Conservation (phyloP, 2,797 vertebrate species). For the Ctenosaura bakeri region DNA sequence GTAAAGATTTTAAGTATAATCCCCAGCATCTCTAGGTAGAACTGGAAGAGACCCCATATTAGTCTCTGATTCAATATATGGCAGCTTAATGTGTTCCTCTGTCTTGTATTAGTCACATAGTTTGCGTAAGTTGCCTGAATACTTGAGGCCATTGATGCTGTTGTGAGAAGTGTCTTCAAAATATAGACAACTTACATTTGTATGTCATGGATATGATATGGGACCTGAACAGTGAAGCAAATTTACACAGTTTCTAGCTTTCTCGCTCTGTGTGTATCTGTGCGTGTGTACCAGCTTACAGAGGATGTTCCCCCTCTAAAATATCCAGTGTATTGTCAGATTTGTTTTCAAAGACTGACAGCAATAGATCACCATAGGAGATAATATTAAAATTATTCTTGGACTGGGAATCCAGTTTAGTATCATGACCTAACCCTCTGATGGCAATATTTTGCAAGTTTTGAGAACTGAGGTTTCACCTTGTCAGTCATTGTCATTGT, state of each 20-base stretch:
- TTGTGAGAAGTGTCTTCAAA: not conserved
- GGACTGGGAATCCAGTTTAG: constrained; percentile 28
- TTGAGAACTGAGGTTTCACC: constrained; percentile 28
- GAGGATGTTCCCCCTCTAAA: not conserved
- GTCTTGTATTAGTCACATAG: not conserved
- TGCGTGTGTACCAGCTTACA: too few species aligned
- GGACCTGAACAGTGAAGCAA: too few species aligned
- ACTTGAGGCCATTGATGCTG: not conserved
- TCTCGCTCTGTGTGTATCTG: too few species aligned
- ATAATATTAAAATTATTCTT: constrained; percentile 18
- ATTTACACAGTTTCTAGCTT: too few species aligned
- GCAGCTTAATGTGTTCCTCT: not conserved
- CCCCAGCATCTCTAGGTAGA: not conserved
- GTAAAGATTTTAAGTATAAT: not conserved
- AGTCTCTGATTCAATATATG: not conserved
- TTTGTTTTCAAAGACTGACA: constrained; percentile 38
- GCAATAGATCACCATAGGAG: constrained; percentile 30
- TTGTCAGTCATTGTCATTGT: constrained; percentile 18
- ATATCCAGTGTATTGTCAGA: not conserved
- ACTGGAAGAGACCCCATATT: not conserved
- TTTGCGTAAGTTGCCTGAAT: not conserved
- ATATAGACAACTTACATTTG: not conserved
- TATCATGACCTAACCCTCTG: not conserved
- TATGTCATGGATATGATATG: not conserved
- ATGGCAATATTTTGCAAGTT: constrained; percentile 20